Evolutionary conservation across 2,113 vertebrate genomes (phyloP), one percentile per base, ranked within the genome.

Genomic region (Prinia subflava): DNA sequence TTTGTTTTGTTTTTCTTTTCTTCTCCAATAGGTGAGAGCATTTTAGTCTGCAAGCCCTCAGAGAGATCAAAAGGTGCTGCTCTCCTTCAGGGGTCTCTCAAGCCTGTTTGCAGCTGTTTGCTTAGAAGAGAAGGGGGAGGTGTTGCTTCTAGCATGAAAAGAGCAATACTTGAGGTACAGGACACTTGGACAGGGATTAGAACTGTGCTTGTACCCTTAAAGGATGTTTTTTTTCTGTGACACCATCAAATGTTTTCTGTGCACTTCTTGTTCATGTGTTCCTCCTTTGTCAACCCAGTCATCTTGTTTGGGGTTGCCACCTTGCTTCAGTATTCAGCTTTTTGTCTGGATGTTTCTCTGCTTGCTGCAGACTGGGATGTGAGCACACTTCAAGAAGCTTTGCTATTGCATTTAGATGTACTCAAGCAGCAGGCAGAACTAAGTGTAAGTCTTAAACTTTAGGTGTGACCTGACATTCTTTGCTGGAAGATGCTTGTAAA

Each of bases 91-190:
- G 99, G 99, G 44, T 96, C 96, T 69, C 98, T 99, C 52, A 99
- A 98, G 91, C 99, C 99, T 87, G 98, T 99, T 96, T 91, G 92
- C 82, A 99, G 99, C 97, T 99, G 99, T 96, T 97, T 99, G 89
- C 97, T 98, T 83, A 98, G 97, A 97, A 96, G 59, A 71, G 98
- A 99, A 74, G 99, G 99, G 39, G 98, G 98, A 59, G 98, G 98
- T 35, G 94, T 99, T 76, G 98, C 99, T 70, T 98, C 98, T 20
- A 99, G 98, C 89, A 99, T 99, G 99, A 98, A 99, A 73, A 98
- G 99, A 95, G 99, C 99, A 78, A 99, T 99, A 96, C 97, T 99
- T 62, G 99, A 99, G 99, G 99, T 99, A 97, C 11, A 41, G 85
- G 30, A 22, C 19, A 14, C 0, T 5, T 9, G 7, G 37, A 30